Base-by-base conservation (phyloP, 2,888 invertebrate species). In the Hypena proboscidalis region DNA sequence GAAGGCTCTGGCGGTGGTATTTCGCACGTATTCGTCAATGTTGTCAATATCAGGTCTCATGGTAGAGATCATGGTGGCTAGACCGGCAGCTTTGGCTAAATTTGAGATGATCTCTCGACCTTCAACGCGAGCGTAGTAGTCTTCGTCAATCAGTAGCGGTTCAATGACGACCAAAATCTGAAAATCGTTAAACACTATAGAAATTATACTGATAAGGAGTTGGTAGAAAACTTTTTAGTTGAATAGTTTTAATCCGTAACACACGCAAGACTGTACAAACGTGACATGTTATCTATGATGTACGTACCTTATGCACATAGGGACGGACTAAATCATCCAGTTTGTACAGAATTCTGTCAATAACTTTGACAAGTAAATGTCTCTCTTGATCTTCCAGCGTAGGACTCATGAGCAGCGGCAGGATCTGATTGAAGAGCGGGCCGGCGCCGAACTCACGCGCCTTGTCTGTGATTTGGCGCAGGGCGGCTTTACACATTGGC, bases 11-110 rank as follows among this genome's bases (percentile, higher is more conserved):
- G 99, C 99, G 0, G 99, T 99, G 0, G 99, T 99, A 84, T 99
- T 99, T 77, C 99, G 94, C 22, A 99, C 99, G 77, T 99, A 99
- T 88, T 99, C 99, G 84, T 99, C 99, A 70, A 99, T 99, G 80
- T 99, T 99, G 87, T 99, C 99, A 70, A 99, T 99, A 91, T 99
- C 99, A 0, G 99, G 99, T 79, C 99, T 93, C 99, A 99, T 99
- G 0, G 99, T 99, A 2, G 99, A 99, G 74, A 99, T 99, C 99
- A 99, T 99, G 7, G 99, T 99, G 2, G 99, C 99, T 40, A 99
- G 90, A 41, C 99, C 99, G 2, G 99, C 99, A 1, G 99, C 99
- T 91, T 99, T 99, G 0, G 99, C 99, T 75, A 99, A 92, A 87
- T 99, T 99, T 0, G 98, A 99, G 75, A 99, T 99, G 67, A 99